Evolutionary conservation across 2,888 invertebrate genomes (phyloP), one percentile per base, ranked within the genome.

Genomic region (Perizoma affinitatum): DNA sequence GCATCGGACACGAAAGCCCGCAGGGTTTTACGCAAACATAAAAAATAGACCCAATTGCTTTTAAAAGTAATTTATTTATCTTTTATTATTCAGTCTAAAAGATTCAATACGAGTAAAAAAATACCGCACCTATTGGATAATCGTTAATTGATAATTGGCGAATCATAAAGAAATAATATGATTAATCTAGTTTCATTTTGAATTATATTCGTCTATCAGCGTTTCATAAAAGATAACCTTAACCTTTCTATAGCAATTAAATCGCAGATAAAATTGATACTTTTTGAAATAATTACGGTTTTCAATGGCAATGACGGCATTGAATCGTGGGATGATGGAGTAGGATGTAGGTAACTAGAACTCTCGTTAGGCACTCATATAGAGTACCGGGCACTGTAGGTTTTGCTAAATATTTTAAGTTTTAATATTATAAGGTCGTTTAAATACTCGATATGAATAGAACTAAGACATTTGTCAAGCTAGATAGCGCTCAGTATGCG

Each of bases 31-130:
- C 81, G 83, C 82, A 81, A 72, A 74, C 75, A 70, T 79, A 87
- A 83, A 86, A 82, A 77, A 3, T 75, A 76, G 78, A 73, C 78
- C 81, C 75, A 83, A 80, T 79, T 77, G 69, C 80, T 79, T 86
- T 86, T 82, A 85, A 75, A 79, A 76, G 79, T 87, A 88, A 90
- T 87, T 83, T 87, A 89, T 89, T 88, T 86, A 84, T 69, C 72
- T 78, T 82, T 67, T 80, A 80, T 82, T 84, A 83, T 83, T 82
- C 79, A 70, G 72, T 66, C 78, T 78, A 77, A 78, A 81, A 71
- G 66, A 73, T 77, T 75, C 69, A 71, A 72, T 78, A 79, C 75
- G 76, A 74, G 58, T 48, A 56, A 72, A 75, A 76, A 77, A 52
- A 34, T 9, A 42, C 42, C 5, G n/a, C 45, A 47, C 49, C 58